phyloP scores from a whole-genome alignment of 2,113 vertebrate species.

The Tachuris rubrigastra region DNA sequence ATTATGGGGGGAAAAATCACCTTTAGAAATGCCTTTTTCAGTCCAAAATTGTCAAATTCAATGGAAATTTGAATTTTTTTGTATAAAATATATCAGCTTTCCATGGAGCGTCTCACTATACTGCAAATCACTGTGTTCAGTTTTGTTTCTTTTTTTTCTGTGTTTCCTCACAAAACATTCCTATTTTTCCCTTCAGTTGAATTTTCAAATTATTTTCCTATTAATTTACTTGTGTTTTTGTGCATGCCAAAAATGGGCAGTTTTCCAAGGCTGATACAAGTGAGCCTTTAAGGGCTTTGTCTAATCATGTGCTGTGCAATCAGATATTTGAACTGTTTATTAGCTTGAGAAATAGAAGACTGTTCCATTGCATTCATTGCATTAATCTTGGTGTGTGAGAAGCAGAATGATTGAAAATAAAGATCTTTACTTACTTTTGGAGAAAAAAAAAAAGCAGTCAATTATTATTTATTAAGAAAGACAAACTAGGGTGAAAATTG shows the following conservation, averaged over 20 bases:
- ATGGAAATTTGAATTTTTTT: neutral
- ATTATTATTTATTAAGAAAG: neutral
- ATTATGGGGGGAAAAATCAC: accelerated
- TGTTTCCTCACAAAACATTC: neutral
- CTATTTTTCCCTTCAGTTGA: neutral
- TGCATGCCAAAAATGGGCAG: neutral
- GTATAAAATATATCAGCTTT: neutral
- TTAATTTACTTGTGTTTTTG: neutral
- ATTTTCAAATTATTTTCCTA: neutral
- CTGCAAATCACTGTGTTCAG: neutral
- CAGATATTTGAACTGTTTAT: neutral
- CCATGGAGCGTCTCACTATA: neutral
- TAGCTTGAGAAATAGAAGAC: neutral
- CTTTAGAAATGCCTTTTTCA: neutral
- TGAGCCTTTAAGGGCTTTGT: neutral
- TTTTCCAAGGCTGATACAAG: neutral
- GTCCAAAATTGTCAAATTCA: neutral
- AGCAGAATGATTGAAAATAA: neutral
- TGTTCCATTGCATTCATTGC: neutral
- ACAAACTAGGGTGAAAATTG: neutral
- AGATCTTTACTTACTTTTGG: neutral
- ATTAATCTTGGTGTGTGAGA: neutral
- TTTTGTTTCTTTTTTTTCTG: neutral
- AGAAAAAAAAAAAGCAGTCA: neutral
- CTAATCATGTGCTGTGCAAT: neutral